phyloP scores from a whole-genome alignment of 1,140 invertebrate genomes.

The Drosophila grimshawi region DNA sequence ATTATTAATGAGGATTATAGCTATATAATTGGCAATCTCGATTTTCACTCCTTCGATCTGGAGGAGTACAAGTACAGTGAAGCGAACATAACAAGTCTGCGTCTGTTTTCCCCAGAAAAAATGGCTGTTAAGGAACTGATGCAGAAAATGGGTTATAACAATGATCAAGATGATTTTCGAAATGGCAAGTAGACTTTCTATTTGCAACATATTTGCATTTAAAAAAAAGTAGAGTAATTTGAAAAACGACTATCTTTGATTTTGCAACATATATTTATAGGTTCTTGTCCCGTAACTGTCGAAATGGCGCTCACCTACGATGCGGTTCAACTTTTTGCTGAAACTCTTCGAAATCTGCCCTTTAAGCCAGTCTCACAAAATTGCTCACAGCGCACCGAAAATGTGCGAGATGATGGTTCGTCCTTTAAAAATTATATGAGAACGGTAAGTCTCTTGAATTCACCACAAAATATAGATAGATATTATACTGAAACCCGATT shows the following conservation, averaged over 20 bases:
- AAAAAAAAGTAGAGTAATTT: too few species aligned
- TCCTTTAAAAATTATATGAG: conserved; percentile 93
- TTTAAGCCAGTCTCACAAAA: conserved; percentile 75
- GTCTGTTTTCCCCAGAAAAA: conserved; percentile 88
- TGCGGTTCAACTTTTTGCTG: conserved; percentile 90
- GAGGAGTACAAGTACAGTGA: conserved; percentile 91
- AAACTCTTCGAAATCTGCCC: conserved; percentile 68
- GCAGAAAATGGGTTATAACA: conserved; percentile 82
- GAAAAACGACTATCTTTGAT: too few species aligned
- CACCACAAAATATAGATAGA: too few species aligned
- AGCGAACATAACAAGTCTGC: conserved; percentile 93
- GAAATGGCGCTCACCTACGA: conserved; percentile 92
- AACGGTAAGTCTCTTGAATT: conserved; percentile 74
- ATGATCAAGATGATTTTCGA: conserved; percentile 85
- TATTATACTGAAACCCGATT: too few species aligned
- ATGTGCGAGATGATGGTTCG: conserved; percentile 86
- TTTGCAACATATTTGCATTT: not conserved
- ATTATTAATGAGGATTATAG: conserved; percentile 91
- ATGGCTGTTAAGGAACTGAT: conserved; percentile 65
- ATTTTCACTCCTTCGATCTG: conserved; percentile 92
- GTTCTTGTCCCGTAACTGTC: conserved; percentile 85
- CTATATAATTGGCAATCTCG: conserved; percentile 92
- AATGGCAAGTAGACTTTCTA: conserved; percentile 52
- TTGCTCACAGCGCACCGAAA: conserved; percentile 87
- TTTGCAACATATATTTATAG: conserved; percentile 23